phyloP scores from a whole-genome alignment of 2,113 vertebrate species.

The Melanotaenia duboulayi region DNA sequence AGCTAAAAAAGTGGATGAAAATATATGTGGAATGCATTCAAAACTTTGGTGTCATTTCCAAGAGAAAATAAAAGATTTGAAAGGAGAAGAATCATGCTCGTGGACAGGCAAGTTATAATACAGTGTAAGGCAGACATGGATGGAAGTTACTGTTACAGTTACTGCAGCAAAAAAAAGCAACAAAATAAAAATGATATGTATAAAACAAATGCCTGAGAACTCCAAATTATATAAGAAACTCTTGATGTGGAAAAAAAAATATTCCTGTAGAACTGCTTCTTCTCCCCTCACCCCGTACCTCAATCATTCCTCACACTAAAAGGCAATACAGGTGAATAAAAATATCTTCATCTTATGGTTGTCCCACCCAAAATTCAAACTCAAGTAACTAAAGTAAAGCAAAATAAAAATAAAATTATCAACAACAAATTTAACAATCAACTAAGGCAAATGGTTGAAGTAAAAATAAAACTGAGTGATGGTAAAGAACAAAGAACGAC shows the following conservation, averaged over 20 bases:
- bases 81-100: constrained; percentile 2
- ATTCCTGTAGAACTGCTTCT: constrained; percentile 19
- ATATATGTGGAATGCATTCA: constrained; percentile 34
- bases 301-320: constrained; percentile 44
- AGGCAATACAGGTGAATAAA: constrained; percentile 79
- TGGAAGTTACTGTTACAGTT: no score
- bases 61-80: neutral
- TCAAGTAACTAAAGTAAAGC: constrained; percentile 47
- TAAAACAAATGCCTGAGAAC: neutral
- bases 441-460: constrained; percentile 35
- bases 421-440: constrained; percentile 31
- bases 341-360: constrained; percentile 26
- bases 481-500: constrained; percentile 21
- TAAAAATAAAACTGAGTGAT: constrained; percentile 5
- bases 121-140: constrained; percentile 42
- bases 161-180: constrained; percentile 35
- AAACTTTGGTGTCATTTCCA: constrained; percentile 3
- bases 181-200: constrained; percentile 18
- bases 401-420: constrained; percentile 47
- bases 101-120: constrained; percentile 1
- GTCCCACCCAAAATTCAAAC: constrained; percentile 26
- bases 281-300: neutral
- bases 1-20: constrained; percentile 31
- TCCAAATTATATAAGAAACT: constrained; percentile 30
- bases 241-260: neutral